Base-by-base conservation (phyloP, 2,797 vertebrate species). In the Hoplostethus mediterraneus region DNA sequence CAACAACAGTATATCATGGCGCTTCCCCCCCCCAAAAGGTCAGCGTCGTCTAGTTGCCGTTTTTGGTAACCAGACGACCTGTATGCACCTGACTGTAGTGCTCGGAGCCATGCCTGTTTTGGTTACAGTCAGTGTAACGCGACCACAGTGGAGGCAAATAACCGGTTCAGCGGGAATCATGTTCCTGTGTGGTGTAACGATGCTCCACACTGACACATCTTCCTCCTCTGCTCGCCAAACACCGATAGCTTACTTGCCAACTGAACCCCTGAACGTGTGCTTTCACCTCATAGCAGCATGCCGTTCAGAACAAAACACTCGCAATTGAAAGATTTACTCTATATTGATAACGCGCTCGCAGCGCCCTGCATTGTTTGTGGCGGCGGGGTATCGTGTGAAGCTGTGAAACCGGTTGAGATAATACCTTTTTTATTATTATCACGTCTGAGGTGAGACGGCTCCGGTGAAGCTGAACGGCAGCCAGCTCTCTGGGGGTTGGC, bases 341-440 rank as follows among this genome's bases (percentile, higher is more conserved):
- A 5, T 44, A 3, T 62, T 53, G 38, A 2, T 16, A 42, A n/a
- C 42, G 3, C 14, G 54, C n/a, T 69, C 21, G 16, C 28, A 44
- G 42, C 74, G 64, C 56, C 44, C 61, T 62, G 0, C 53, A n/a
- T 66, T 60, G 68, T 85, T 63, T 25, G 17, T n/a, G 17, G 47
- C 62, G 16, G 11, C n/a, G 45, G 3, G 10, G 40, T 25, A 5
- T 73, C 60, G 60, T 79, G 72, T 49, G 10, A 68, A 52, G 79
- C 47, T 17, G 83, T 53, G 4, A 21, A 76, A 88, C 86, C 71
- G 33, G 83, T 89, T 73, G 9, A 33, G 52, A 21, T 71, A 71
- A 71, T 12, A 16, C 36, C 45, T 78, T 28, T 2, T 78, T 78
- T 28, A 1, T 78, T 47, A 38, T 60, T 57, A 40, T 67, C 36